These are phyloP conservation scores for Chelon labrosus DNA, from an alignment of 2,797 vertebrate genomes.

Conservation along the genomic window DNA sequence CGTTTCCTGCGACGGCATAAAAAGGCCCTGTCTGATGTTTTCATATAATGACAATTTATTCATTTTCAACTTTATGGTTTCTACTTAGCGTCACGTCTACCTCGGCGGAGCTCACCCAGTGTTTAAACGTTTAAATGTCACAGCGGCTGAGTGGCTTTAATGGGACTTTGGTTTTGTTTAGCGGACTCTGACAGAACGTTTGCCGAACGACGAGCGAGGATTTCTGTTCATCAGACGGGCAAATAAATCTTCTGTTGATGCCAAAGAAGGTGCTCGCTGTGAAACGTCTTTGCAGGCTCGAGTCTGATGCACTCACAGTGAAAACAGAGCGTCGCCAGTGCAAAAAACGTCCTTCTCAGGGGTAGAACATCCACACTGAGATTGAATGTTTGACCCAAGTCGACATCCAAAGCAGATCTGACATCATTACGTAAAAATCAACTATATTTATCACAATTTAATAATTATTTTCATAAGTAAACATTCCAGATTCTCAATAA, in stretches of 20 bases:
- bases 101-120: neutral
- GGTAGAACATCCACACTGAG: neutral
- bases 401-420: neutral
- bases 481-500: neutral
- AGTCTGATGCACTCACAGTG: neutral
- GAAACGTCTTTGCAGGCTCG: neutral
- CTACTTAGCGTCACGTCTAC: neutral
- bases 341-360: neutral
- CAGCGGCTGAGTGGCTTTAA: neutral
- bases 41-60: slow-evolving; percentile 9
- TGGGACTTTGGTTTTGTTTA: slow-evolving; percentile 10
- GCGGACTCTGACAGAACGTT: slow-evolving; percentile 15
- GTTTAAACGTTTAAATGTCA: slow-evolving; percentile 18
- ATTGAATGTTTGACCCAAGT: neutral
- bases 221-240: slow-evolving; percentile 17
- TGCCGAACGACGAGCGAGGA: neutral
- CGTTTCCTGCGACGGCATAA: slow-evolving; percentile 23
- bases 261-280: slow-evolving; percentile 29
- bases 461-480: slow-evolving; percentile 1
- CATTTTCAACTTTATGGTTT: neutral
- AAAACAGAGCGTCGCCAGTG: neutral
- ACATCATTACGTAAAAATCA: neutral
- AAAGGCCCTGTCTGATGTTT: slow-evolving; percentile 18
- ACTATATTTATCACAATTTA: neutral
- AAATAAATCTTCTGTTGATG: slow-evolving; percentile 21